Evolutionary conservation across 2,113 vertebrate species (phyloP).

Genomic region (Dinomys branickii): DNA sequence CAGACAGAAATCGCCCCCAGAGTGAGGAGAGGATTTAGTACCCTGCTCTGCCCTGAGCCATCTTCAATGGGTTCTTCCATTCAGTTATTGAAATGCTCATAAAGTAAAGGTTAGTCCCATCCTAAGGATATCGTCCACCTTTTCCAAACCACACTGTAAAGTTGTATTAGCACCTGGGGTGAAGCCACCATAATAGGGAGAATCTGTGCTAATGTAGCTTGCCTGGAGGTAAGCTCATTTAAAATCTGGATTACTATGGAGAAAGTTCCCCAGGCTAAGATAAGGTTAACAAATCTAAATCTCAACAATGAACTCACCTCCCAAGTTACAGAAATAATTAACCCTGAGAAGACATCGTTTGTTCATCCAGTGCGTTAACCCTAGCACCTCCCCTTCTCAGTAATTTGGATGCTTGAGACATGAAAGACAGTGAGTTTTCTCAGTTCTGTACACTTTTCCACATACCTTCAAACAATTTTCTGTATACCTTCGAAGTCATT

Average conservation of each 20-base stretch:
- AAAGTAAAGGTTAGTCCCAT: conserved; percentile 86
- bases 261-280: conserved; percentile 62
- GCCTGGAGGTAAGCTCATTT: conserved; percentile 64
- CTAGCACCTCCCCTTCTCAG: background rate
- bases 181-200: conserved; percentile 46
- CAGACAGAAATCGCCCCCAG: background rate
- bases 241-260: conserved; percentile 57
- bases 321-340: conserved; percentile 68
- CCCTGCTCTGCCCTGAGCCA: conserved; percentile 57
- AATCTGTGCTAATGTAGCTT: conserved; percentile 50
- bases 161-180: conserved; percentile 78
- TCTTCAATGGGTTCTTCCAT: conserved; percentile 73
- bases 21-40: conserved; percentile 75
- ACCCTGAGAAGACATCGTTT: conserved; percentile 8
- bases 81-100: conserved; percentile 79
- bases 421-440: background rate
- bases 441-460: background rate
- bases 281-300: background rate
- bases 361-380: background rate
- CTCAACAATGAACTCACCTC: conserved; percentile 40
- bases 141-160: conserved; percentile 83
- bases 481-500: background rate
- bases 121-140: conserved; percentile 86
- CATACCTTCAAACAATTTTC: background rate
- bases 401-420: background rate